Conservation (phyloP, 2,797 vertebrate genomes). For the Anguilla megastoma region DNA sequence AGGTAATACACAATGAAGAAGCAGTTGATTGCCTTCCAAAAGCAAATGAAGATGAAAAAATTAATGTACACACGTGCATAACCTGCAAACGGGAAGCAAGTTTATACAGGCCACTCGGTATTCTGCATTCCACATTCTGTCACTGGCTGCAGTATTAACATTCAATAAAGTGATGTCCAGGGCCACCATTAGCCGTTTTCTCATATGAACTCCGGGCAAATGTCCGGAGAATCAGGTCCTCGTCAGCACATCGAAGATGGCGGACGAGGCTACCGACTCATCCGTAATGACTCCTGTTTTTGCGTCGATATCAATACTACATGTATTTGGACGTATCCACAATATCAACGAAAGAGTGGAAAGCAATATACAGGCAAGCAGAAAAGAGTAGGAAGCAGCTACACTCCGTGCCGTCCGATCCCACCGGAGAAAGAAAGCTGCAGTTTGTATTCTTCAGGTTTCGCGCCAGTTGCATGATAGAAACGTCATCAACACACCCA, state of each 20-base stretch:
- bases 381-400: neutral
- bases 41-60: slow-evolving; percentile 11
- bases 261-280: too few species aligned
- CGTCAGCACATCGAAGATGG: too few species aligned
- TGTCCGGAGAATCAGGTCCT: too few species aligned
- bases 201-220: too few species aligned
- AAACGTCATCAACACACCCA: too few species aligned
- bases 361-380: too few species aligned
- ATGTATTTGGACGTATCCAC: neutral
- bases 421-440: neutral
- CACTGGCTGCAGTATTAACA: neutral
- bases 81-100: neutral
- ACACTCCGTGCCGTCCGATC: neutral
- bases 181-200: neutral
- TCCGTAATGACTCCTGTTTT: neutral
- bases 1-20: slow-evolving; percentile 88
- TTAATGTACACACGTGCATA: neutral
- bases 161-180: neutral
- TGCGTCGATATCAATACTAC: too few species aligned
- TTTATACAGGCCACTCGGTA: neutral
- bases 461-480: too few species aligned
- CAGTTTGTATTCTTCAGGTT: too few species aligned
- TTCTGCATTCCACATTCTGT: neutral
- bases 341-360: neutral
- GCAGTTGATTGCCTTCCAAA: slow-evolving; percentile 79